Percentiles rank a stretch among this genome's conserved stretches.
Evolutionary conservation across 2,888 invertebrate species (phyloP).

Genomic region (Exocentrus adspersus): DNA sequence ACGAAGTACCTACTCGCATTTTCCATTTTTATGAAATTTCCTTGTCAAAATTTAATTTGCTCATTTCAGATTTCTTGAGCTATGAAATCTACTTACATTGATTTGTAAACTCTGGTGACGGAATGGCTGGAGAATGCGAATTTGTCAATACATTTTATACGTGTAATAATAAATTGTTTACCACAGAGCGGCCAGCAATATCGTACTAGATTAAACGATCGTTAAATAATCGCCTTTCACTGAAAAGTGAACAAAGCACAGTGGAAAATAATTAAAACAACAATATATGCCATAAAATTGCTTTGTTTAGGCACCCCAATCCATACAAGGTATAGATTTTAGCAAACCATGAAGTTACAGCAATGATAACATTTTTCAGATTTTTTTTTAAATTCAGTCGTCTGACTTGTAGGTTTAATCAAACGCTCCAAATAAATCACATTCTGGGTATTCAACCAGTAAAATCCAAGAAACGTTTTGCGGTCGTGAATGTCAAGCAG

Average conservation of each 20-base stretch:
- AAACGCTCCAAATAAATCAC: neutral
- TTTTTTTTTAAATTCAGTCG: too few relatives aligned
- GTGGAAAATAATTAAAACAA: neutral
- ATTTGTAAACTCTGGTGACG: neutral
- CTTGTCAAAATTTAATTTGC: too few relatives aligned
- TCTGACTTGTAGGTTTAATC: neutral
- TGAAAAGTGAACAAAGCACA: neutral
- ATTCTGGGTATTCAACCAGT: neutral
- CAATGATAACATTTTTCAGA: too few relatives aligned
- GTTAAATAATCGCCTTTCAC: neutral
- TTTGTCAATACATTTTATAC: constrained; percentile 1
- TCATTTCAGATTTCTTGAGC: too few relatives aligned
- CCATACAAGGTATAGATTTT: too few relatives aligned
- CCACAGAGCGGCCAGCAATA: neutral
- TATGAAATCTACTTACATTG: neutral
- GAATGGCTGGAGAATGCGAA: neutral
- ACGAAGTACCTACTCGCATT: too few relatives aligned
- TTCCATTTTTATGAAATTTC: too few relatives aligned
- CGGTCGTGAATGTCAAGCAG: neutral
- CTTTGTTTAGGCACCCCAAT: too few relatives aligned
- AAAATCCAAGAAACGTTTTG: neutral
- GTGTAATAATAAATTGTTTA: neutral
- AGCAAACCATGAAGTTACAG: too few relatives aligned
- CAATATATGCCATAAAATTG: too few relatives aligned
- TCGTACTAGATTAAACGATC: neutral